A percentile compares a stretch with the other conserved stretches of the same genome.
Conservation (phyloP, 2,797 vertebrate genomes). For the Scolopax rusticola region DNA sequence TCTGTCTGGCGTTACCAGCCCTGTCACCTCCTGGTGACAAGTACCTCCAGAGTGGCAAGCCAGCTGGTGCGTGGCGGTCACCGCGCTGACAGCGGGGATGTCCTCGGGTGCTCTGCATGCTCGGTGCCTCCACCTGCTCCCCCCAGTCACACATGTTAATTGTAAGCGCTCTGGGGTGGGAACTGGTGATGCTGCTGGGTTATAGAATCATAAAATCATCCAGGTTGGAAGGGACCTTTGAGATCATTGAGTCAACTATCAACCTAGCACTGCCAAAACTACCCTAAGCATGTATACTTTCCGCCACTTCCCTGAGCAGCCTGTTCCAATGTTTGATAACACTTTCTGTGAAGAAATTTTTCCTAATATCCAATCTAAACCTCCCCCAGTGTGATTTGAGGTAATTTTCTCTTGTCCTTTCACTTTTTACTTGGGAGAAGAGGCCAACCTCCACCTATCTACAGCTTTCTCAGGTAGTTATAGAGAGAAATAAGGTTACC, state of each 20-base stretch:
- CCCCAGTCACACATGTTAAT: rapidly evolving
- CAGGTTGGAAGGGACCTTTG: background rate
- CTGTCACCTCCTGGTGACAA: background rate
- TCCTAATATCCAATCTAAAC: background rate
- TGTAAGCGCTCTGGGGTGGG: background rate
- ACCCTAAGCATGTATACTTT: background rate
- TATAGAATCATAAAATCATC: background rate
- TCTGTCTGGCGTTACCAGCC: background rate
- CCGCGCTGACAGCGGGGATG: rapidly evolving
- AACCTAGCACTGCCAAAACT: background rate
- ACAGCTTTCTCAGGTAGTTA: background rate
- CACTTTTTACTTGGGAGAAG: background rate
- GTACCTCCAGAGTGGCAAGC: background rate
- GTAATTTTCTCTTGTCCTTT: background rate
- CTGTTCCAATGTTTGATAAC: background rate
- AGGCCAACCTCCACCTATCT: background rate
- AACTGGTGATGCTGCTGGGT: background rate
- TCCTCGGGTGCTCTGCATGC: rapidly evolving
- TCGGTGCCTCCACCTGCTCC: background rate
- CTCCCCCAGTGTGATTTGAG: background rate
- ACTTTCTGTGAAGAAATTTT: background rate
- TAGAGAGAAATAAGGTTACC: background rate
- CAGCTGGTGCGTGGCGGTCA: background rate
- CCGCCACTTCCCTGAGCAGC: background rate
- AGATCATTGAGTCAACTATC: background rate